Evolutionary conservation across 2,113 vertebrate species (phyloP).

Genomic region (Dermatemys mawii): DNA sequence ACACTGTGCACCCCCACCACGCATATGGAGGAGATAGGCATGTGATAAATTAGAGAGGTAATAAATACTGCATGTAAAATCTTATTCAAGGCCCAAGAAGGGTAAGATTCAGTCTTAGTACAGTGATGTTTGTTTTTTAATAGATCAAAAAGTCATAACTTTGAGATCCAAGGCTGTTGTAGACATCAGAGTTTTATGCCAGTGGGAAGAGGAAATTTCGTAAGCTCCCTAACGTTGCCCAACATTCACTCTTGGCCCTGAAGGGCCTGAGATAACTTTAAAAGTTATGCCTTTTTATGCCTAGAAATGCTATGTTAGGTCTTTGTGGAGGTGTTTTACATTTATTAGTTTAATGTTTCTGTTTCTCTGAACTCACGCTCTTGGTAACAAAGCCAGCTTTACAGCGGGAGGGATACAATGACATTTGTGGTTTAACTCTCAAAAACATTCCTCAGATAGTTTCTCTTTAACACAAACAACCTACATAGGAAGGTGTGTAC

Average conservation of each 20-base stretch:
- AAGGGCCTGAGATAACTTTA: slow-evolving; percentile 38
- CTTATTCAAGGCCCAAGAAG: background rate
- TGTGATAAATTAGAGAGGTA: background rate
- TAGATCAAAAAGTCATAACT: slow-evolving; percentile 2
- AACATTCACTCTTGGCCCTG: slow-evolving; percentile 42
- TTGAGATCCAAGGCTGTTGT: slow-evolving; percentile 27
- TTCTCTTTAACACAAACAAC: background rate
- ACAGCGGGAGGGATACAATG: background rate
- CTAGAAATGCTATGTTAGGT: slow-evolving; percentile 22
- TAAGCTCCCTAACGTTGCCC: slow-evolving; percentile 19
- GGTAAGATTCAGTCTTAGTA: background rate
- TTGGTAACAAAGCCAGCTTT: background rate
- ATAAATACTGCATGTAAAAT: background rate
- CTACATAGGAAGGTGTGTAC: background rate
- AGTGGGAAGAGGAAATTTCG: slow-evolving; percentile 13
- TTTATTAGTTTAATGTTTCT: slow-evolving; percentile 48
- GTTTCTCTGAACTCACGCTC: background rate
- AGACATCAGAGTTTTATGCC: background rate
- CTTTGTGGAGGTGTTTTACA: slow-evolving; percentile 40
- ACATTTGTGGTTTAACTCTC: background rate
- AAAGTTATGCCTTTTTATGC: slow-evolving; percentile 33
- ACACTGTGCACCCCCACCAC: too few relatives aligned
- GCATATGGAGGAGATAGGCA: too few relatives aligned
- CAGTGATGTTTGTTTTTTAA: background rate
- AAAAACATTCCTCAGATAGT: background rate